Conservation (phyloP, 2,888 invertebrate genomes). For the Microctonus hyperodae region DNA sequence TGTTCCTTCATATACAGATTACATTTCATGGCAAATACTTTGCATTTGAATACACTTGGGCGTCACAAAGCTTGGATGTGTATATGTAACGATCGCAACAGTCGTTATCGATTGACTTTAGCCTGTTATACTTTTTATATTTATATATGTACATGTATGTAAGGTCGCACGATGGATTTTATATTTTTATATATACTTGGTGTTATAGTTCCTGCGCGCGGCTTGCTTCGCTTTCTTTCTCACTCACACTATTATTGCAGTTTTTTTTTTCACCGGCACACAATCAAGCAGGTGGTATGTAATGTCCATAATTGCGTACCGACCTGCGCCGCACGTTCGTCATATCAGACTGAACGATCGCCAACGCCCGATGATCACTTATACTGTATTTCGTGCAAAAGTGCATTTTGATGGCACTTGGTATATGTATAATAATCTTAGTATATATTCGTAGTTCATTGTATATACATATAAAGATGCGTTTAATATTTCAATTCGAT, state of each 20-base stretch:
- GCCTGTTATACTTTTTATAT: constrained; percentile 1
- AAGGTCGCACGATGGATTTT: constrained; percentile 29
- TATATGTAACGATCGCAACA: constrained; percentile 21
- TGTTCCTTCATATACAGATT: constrained; percentile 1
- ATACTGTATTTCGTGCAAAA: constrained; percentile 1
- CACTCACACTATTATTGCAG: background rate
- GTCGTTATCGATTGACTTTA: constrained; percentile 32
- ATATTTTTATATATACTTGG: constrained; percentile 18
- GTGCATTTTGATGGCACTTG: constrained; percentile 1
- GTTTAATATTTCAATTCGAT: background rate
- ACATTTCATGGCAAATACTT: constrained; percentile 22
- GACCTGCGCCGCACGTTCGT: constrained; percentile 25
- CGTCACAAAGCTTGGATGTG: constrained; percentile 13
- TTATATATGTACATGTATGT: constrained; percentile 20
- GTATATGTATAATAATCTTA: background rate
- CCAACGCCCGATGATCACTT: constrained; percentile 23
- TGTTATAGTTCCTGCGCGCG: constrained; percentile 13
- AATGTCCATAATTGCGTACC: constrained; percentile 34
- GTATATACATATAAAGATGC: background rate
- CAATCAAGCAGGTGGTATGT: constrained; percentile 34
- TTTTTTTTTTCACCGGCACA: constrained; percentile 21
- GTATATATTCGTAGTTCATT: background rate
- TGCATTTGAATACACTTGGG: constrained; percentile 15
- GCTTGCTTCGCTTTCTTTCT: constrained; percentile 1
- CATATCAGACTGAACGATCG: constrained; percentile 27